Conservation (phyloP, 2,888 invertebrate species). For the Dicyrtomina minuta region DNA sequence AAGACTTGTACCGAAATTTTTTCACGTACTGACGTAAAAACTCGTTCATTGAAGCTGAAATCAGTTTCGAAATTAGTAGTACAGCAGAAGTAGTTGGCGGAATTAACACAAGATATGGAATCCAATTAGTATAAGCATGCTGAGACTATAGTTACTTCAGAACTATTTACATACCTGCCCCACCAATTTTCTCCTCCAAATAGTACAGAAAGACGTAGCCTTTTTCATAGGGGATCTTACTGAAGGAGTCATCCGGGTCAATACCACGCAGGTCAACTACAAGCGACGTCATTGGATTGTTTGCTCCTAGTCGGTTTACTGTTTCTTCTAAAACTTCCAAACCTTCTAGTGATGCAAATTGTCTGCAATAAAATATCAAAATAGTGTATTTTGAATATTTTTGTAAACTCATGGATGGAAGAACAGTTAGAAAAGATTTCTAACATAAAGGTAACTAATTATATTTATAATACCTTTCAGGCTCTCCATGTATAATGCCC, state of each 20-base stretch:
- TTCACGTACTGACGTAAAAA: slow-evolving; percentile 79
- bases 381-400: too few relatives aligned
- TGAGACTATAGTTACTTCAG: too few relatives aligned
- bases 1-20: slow-evolving; percentile 75
- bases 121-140: not conserved
- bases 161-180: slow-evolving; percentile 63
- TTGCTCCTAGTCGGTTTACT: slow-evolving; percentile 67
- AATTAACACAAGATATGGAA: too few relatives aligned
- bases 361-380: slow-evolving; percentile 60
- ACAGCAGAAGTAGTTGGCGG: too few relatives aligned
- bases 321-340: slow-evolving; percentile 73
- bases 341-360: slow-evolving; percentile 78
- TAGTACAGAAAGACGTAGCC: slow-evolving; percentile 83
- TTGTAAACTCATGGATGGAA: too few relatives aligned
- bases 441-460: too few relatives aligned
- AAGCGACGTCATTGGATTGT: slow-evolving; percentile 71
- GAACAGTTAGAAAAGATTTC: too few relatives aligned
- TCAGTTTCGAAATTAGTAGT: slow-evolving; percentile 39
- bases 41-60: slow-evolving; percentile 69
- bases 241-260: slow-evolving; percentile 90
- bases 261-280: slow-evolving; percentile 74
- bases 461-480: slow-evolving; percentile 57
- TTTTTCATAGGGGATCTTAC: slow-evolving; percentile 85
- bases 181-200: slow-evolving; percentile 77
- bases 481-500: slow-evolving; percentile 68